phyloP scores from a whole-genome alignment of 2,888 invertebrate genomes.

The Eupithecia vulgata region DNA sequence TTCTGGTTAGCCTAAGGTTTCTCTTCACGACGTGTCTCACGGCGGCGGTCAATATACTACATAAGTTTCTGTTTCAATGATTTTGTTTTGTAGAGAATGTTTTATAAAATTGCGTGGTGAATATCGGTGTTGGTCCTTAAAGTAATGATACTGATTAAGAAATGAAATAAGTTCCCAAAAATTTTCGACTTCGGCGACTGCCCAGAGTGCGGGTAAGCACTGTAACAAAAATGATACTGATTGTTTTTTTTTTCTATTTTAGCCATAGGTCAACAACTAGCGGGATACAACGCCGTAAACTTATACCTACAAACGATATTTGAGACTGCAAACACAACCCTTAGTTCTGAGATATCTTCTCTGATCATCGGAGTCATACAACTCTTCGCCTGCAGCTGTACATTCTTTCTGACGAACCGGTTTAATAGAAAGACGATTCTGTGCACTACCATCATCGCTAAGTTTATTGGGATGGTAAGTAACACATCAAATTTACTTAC shows the following conservation, averaged over 20 bases:
- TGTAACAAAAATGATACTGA: too few species aligned
- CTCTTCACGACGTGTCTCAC: not conserved
- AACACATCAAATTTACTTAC: too few species aligned
- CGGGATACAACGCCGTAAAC: constrained; percentile 9
- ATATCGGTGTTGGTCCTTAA: not conserved
- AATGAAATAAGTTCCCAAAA: too few species aligned
- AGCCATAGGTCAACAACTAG: not conserved
- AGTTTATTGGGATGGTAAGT: constrained; percentile 8
- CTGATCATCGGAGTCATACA: constrained; percentile 5
- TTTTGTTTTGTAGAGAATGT: not conserved
- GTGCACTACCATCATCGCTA: constrained; percentile 1
- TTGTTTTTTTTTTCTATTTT: not conserved
- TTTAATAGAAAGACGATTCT: constrained; percentile 7
- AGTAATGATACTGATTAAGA: not conserved
- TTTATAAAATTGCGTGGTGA: not conserved
- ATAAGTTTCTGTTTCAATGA: not conserved
- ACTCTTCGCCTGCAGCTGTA: not conserved
- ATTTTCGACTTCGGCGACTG: too few species aligned
- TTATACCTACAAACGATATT: constrained; percentile 11
- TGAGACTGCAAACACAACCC: not conserved
- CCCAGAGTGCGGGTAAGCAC: too few species aligned
- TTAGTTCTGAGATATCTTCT: constrained; percentile 4
- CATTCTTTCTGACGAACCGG: constrained; percentile 6
- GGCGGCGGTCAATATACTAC: not conserved
- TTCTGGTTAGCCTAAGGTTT: not conserved